A percentile compares a stretch with the other conserved stretches of the same genome.
Conservation (phyloP, 2,113 vertebrate species). For the Dinomys branickii region DNA sequence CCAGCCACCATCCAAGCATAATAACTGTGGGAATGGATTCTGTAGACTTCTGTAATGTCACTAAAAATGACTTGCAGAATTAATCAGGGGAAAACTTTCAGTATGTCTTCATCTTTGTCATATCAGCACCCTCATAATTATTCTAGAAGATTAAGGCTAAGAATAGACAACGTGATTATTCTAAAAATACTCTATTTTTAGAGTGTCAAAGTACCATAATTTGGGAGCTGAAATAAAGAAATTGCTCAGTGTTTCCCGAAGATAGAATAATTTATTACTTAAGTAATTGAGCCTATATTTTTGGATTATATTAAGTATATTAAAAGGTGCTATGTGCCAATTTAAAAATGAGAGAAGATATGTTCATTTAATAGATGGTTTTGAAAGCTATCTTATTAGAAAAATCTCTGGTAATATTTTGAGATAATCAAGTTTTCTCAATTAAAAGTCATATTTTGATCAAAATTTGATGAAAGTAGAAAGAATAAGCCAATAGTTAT, state of each 20-base stretch:
- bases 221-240: not conserved
- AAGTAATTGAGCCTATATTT: not conserved
- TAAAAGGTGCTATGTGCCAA: not conserved
- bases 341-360: not conserved
- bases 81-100: not conserved
- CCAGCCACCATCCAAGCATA: not conserved
- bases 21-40: not conserved
- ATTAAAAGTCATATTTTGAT: constrained; percentile 17
- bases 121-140: not conserved
- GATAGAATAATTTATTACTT: not conserved
- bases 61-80: not conserved
- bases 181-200: constrained; percentile 30
- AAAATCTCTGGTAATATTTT: not conserved
- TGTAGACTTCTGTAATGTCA: not conserved
- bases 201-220: not conserved
- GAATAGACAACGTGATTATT: not conserved
- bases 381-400: not conserved
- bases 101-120: not conserved
- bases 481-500: not conserved
- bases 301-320: constrained; percentile 1
- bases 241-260: not conserved
- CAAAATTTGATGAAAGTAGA: not conserved
- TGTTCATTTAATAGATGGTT: not conserved
- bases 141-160: constrained; percentile 7
- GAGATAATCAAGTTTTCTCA: constrained; percentile 29